phyloP scores from a whole-genome alignment of 2,113 vertebrate species.

The Calypte anna region DNA sequence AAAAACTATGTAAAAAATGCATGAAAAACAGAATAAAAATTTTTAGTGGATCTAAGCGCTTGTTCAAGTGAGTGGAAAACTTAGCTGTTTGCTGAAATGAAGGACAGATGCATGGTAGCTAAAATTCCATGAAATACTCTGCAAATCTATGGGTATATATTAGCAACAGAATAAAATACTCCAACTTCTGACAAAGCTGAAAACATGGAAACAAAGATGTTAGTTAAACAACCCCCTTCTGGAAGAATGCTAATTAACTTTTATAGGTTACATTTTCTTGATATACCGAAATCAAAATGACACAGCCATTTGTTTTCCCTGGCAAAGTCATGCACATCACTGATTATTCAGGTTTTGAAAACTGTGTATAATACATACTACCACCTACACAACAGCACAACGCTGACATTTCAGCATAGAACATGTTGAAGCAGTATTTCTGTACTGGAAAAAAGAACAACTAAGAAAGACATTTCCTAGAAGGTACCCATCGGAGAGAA shows the following conservation, averaged over 20 bases:
- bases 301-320: constrained; percentile 74
- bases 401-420: constrained; percentile 67
- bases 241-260: constrained; percentile 71
- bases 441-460: constrained; percentile 58
- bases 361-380: constrained; percentile 70
- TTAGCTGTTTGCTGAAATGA: background rate
- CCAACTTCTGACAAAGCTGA: constrained; percentile 60
- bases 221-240: constrained; percentile 60
- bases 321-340: constrained; percentile 66
- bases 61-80: background rate
- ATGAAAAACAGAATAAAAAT: background rate
- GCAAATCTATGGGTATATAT: constrained; percentile 58
- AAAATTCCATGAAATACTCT: constrained; percentile 1
- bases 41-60: background rate
- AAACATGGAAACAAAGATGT: constrained; percentile 63
- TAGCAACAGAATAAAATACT: constrained; percentile 41
- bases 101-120: constrained; percentile 23
- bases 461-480: constrained; percentile 67
- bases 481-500: constrained; percentile 54
- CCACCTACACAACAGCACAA: constrained; percentile 72
- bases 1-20: background rate
- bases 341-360: constrained; percentile 71
- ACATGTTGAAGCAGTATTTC: constrained; percentile 64
- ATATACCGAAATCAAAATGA: constrained; percentile 67
- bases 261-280: constrained; percentile 69